Conservation (phyloP, 53 echinoderm and acorn worm genomes). For the Paelopatides confundens region DNA sequence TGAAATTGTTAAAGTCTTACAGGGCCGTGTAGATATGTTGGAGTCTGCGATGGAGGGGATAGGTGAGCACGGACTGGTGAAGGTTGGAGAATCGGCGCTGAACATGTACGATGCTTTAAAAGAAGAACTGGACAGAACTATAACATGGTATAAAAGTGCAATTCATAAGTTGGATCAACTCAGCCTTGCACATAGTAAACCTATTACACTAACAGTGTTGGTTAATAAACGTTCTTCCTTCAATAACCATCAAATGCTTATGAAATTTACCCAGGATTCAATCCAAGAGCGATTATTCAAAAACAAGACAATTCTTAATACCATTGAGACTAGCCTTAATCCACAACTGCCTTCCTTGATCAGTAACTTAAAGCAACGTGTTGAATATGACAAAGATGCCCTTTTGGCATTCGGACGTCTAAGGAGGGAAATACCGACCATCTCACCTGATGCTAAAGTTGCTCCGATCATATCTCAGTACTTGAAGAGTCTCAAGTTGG, state of each 20-base stretch:
- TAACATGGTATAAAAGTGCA: conserved; percentile 74
- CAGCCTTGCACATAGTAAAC: conserved; percentile 77
- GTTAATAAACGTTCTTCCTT: conserved; percentile 56
- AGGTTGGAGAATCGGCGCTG: conserved; percentile 74
- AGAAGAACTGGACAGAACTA: conserved; percentile 76
- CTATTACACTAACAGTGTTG: conserved; percentile 70
- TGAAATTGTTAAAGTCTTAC: conserved; percentile 77
- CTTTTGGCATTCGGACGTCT: conserved; percentile 85
- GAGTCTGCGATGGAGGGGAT: conserved; percentile 84
- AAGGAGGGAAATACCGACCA: conserved; percentile 81
- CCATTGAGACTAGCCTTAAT: conserved; percentile 80
- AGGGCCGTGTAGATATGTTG: conserved; percentile 83
- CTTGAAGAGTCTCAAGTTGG: conserved; percentile 72
- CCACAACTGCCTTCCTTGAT: conserved; percentile 76
- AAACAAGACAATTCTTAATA: conserved; percentile 90
- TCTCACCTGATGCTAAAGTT: conserved; percentile 84
- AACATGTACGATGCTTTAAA: conserved; percentile 90
- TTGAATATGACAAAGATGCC: conserved; percentile 92
- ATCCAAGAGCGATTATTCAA: conserved; percentile 88
- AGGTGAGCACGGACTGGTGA: conserved; percentile 85
- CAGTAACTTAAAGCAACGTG: conserved; percentile 78
- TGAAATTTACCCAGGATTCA: conserved; percentile 79
- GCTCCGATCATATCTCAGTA: conserved; percentile 89
- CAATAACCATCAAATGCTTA: conserved; percentile 86
- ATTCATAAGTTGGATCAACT: conserved; percentile 77